Evolutionary conservation across 1,140 invertebrate genomes (phyloP), one percentile per base, ranked within the genome.

Genomic region (Antheraea mylitta): DNA sequence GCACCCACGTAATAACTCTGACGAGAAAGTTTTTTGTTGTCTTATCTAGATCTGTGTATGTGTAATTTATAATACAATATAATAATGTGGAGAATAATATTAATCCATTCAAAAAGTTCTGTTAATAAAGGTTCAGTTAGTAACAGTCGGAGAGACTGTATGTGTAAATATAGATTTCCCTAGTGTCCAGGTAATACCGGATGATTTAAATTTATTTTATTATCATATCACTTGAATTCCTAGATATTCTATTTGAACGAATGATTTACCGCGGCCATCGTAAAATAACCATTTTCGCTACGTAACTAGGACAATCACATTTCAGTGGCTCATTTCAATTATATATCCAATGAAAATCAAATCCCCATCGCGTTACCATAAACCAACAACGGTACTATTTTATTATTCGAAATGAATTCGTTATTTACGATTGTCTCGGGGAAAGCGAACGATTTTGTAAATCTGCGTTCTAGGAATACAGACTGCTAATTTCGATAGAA

Each of bases 341-440:
- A 30, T 68, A 72, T 72, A 53, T 53, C 13, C 45, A 13, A 16
- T 53, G 16, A 53, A 53, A 53, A 53, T 53, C 45, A 16, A 53
- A 53, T 53, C 45, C 45, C 45, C 13, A 53, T 13, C 16, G 45
- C 11, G 45, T 67, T 62, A 79, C 82, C 65, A 82, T 86, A 85
- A 86, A 85, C 82, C 83, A 85, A n/a, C n/a, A n/a, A 80, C 81
- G 74, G 71, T 78, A 79, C 79, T 69, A 79, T 84, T 85, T 81
- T 85, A 79, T 82, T 85, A 82, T 85, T 81, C 80, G 75, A 80
- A 88, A 85, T 84, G 78, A 82, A 85, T 85, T 76, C 76, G 73
- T 82, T 85, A 86, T 86, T 86, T 86, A 86, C 82, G 80, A 83
- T 77, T 80, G 75, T 80, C 76, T 64, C 72, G 72, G 86, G 81